Evolutionary conservation across 2,797 vertebrate genomes (phyloP), one percentile per base, ranked within the genome.

Genomic region (Mastacembelus armatus): DNA sequence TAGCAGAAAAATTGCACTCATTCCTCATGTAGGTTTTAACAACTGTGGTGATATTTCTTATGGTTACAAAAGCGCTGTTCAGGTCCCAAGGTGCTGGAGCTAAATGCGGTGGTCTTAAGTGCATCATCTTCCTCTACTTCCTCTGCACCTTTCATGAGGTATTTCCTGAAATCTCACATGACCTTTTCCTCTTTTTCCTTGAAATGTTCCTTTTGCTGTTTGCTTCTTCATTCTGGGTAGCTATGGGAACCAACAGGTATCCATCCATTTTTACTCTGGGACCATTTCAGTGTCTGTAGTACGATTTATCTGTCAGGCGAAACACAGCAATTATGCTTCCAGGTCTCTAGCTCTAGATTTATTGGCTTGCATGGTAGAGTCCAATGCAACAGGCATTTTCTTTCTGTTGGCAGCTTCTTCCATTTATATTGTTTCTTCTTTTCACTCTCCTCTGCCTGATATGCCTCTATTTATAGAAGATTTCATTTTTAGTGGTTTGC

Each of bases 21-120:
- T 86, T 89, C 74, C 52, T 78, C 62, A 77, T 74, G 54, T 75
- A 73, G 66, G 56, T 76, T 81, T 80, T 68, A 67, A 49, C 24
- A 71, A 60, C 30, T 18, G 47, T 67, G 71, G 62, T 69, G 57
- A 83, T 88, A 83, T 82, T 66, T 88, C 77, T 84, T 61, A 24
- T 1, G 15, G 44, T 74, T 71, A 67, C 66, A 75, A 50, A 63
- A 60, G 2, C 47, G 36, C 52, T 74, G 59, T 32, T 27, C 30
- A 47, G 42, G 57, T 69, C 69, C 61, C 59, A 56, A 47, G 61
- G 18, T 66, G 51, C 66, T 63, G 51, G 10, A 40, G 45, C 61
- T 58, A 45, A 81, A 74, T 52, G 49, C 57, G 54, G 47, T 58
- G 61, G 36, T 68, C 58, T 40, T 4, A 11, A 51, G 24, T 43